Conservation (phyloP, 2,113 vertebrate genomes). For the Bos javanicus region DNA sequence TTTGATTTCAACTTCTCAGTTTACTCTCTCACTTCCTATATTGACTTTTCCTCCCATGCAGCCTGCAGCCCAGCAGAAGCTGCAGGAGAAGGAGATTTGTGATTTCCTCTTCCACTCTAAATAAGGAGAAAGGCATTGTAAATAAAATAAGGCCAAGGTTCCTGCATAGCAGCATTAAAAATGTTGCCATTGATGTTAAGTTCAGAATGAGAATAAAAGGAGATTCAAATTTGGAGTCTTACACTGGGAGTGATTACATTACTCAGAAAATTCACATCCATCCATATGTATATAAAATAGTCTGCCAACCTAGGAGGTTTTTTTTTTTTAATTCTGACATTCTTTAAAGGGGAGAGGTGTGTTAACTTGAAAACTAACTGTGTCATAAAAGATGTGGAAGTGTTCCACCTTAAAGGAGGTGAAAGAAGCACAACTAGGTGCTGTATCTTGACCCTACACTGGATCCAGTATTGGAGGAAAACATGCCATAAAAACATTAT, state of each 20-base stretch:
- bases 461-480: not conserved
- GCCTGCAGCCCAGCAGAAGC: conserved; percentile 57
- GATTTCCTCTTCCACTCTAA: conserved; percentile 69
- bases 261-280: not conserved
- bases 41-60: conserved; percentile 62
- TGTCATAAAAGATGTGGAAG: conserved; percentile 22
- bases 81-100: conserved; percentile 44
- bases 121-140: conserved; percentile 35
- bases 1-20: conserved; percentile 72
- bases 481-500: not conserved
- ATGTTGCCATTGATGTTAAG: not conserved
- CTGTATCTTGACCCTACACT: not conserved
- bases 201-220: conserved; percentile 27
- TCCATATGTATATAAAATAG: not conserved
- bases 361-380: conserved; percentile 26
- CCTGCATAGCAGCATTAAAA: not conserved
- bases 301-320: not conserved
- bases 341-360: not conserved
- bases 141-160: conserved; percentile 40
- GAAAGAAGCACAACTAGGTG: not conserved
- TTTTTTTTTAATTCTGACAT: not conserved
- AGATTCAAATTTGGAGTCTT: not conserved
- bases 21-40: conserved; percentile 72
- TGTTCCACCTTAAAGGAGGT: not conserved
- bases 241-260: not conserved